A percentile compares a stretch with the other conserved stretches of the same genome.
These are phyloP conservation scores for Exephanes ischioxanthus DNA, from an alignment of 2,888 invertebrate genomes.

Conservation along the genomic window DNA sequence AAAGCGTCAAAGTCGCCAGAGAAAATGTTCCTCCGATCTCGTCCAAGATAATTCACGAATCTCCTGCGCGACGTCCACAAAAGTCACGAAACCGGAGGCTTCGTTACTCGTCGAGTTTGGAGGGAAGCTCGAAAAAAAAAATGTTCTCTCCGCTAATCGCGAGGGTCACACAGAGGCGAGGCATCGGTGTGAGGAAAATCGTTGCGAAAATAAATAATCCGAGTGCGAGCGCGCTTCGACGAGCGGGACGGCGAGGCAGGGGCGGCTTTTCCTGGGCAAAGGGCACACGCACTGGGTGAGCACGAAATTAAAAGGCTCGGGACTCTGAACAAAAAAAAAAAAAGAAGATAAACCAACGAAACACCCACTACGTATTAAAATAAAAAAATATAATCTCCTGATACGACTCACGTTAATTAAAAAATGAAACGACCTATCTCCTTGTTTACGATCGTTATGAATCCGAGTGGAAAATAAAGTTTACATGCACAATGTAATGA, in stretches of 20 bases:
- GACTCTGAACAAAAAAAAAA: background rate
- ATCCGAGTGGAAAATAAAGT: no score
- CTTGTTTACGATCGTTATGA: no score
- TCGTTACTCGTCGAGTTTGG: background rate
- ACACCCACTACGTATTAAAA: background rate
- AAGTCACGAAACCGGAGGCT: background rate
- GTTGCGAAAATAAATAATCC: slow-evolving; percentile 31
- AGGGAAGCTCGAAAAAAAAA: background rate
- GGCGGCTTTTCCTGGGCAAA: background rate
- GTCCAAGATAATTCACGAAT: background rate
- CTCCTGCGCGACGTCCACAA: background rate
- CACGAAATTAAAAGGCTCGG: background rate
- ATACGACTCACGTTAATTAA: no score
- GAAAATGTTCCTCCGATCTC: background rate
- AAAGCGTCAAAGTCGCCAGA: background rate
- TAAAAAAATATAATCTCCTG: background rate
- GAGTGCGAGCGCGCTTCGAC: slow-evolving; percentile 1
- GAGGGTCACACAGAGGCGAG: background rate
- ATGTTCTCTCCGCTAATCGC: background rate
- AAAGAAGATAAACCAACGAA: background rate
- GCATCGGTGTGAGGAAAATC: background rate
- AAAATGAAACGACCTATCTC: no score
- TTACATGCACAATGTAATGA: no score
- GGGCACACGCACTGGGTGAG: background rate
- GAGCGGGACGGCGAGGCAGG: background rate